These are phyloP conservation scores for Hydraecia micacea DNA, from an alignment of 2,888 invertebrate genomes.

Conservation along the genomic window DNA sequence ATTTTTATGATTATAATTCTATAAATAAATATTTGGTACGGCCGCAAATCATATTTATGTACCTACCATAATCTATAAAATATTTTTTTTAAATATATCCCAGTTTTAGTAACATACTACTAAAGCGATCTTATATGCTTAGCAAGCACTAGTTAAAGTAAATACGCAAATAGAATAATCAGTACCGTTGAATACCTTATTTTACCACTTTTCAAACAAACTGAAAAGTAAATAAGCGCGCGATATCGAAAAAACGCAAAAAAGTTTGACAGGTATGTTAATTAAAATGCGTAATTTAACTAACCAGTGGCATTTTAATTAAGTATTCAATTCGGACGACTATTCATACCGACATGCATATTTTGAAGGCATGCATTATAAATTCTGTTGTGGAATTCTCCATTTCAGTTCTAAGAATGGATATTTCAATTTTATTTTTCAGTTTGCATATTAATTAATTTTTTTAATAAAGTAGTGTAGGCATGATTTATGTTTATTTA, in stretches of 20 bases:
- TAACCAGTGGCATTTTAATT: conserved; percentile 57
- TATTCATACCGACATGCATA: conserved; percentile 16
- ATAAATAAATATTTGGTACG: too few species aligned
- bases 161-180: not conserved
- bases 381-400: conserved; percentile 18
- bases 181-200: not conserved
- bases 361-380: conserved; percentile 43
- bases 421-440: conserved; percentile 1
- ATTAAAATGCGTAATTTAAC: conserved; percentile 55
- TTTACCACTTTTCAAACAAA: conserved; percentile 4
- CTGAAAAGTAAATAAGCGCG: not conserved
- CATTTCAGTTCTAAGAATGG: conserved; percentile 25
- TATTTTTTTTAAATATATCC: not conserved
- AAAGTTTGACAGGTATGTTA: conserved; percentile 34
- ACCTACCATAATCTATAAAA: too few species aligned
- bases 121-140: not conserved
- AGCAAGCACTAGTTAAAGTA: not conserved
- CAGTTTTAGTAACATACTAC: not conserved
- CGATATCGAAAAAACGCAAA: conserved; percentile 29
- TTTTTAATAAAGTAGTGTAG: not conserved
- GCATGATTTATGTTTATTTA: not conserved
- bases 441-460: conserved; percentile 9
- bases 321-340: conserved; percentile 38
- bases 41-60: too few species aligned
- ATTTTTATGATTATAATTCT: too few species aligned